Evolutionary conservation across 2,113 vertebrate genomes (phyloP).

Genomic region (Solenodon paradoxus): DNA sequence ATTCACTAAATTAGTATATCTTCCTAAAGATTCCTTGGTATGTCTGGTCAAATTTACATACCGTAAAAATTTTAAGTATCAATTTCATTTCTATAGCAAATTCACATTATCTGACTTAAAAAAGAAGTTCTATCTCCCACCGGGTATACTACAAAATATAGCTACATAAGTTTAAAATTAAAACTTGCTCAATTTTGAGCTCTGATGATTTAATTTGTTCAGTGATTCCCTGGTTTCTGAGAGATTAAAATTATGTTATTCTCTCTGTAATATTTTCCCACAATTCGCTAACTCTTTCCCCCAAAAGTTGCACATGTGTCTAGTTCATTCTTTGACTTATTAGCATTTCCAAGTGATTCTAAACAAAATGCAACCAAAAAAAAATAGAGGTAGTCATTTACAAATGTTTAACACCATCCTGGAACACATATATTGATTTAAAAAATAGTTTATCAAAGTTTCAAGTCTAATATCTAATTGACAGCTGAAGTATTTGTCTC

Average conservation of each 20-base stretch:
- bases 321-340: not conserved
- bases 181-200: not conserved
- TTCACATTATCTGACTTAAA: not conserved
- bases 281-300: not conserved
- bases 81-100: not conserved
- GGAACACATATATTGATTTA: not conserved
- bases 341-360: conserved; percentile 16
- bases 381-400: too few species aligned
- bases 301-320: not conserved
- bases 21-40: not conserved
- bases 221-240: not conserved
- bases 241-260: not conserved
- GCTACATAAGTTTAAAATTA: not conserved
- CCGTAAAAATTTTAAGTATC: not conserved
- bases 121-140: not conserved
- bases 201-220: not conserved
- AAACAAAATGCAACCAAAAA: not conserved
- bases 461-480: not conserved
- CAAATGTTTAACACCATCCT: not conserved
- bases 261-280: too few species aligned
- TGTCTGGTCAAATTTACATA: not conserved
- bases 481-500: not conserved
- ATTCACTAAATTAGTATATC: not conserved
- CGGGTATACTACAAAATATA: not conserved
- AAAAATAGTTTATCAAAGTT: not conserved